Base-by-base conservation (phyloP, 2,797 vertebrate genomes). In the Moxostoma hubbsi region DNA sequence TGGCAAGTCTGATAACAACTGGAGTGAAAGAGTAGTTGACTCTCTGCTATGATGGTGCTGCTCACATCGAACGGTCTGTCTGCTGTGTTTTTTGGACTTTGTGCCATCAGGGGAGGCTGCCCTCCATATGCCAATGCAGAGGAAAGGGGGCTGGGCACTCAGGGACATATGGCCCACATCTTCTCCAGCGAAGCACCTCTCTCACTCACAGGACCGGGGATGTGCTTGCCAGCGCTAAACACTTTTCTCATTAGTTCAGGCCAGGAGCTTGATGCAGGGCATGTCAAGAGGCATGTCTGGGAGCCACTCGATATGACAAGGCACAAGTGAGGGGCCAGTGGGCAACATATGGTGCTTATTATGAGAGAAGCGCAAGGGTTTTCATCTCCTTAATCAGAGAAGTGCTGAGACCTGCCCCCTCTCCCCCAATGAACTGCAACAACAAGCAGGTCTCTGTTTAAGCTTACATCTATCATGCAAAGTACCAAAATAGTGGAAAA, bases 271-370 rank as follows among this genome's bases (percentile, higher is more conserved):
- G 90, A 90, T 90, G 89, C 90, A 89, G 91, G 87, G 88, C 92
- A 93, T 93, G 91, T 93, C 91, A 93, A 90, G 88, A 93, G 90
- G 90, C 91, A 91, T 87, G 91, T 92, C 91, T 91, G 91, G 91
- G 91, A 93, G 89, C 90, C 91, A 92, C 91, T 92, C 86, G 88
- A 93, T 93, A 92, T 89, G 92, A 92, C 90, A 91, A 91, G 91
- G 93, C 89, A 89, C 91, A 90, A 93, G 91, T 88, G 89, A 92
- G 89, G 92, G 77, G 90, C 91, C 93, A 91, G 89, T 74, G 87
- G 81, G 88, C 90, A 90, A 89, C 93, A 93, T 94, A 92, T 94
- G 93, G 91, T 88, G 87, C 91, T 93, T 92, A 93, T 93, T 94
- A 94, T 90, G 87, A 92, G 90, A 92, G 88, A 86, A 86, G 88